Percentiles rank a stretch among this genome's conserved stretches.
Conservation (phyloP, 2,888 invertebrate genomes). For the Drosophila tanythrix region DNA sequence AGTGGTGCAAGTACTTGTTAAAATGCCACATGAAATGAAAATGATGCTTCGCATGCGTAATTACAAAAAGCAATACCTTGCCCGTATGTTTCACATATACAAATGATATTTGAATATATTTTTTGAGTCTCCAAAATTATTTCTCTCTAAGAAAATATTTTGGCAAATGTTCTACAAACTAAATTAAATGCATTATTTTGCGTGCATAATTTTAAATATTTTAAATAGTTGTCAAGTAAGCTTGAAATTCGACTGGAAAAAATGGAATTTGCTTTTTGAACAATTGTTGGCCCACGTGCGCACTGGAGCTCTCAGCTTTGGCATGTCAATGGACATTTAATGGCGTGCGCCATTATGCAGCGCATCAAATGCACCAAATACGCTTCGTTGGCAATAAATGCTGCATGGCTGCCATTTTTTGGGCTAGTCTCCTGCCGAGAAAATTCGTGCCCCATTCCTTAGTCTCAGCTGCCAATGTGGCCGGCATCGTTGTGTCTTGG, state of each 20-base stretch:
- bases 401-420: slow-evolving; percentile 64
- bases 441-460: slow-evolving; percentile 19
- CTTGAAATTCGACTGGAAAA: not conserved
- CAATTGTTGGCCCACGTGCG: slow-evolving; percentile 49
- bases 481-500: slow-evolving; percentile 27
- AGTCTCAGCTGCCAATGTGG: slow-evolving; percentile 55
- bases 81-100: rapidly evolving
- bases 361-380: slow-evolving; percentile 83
- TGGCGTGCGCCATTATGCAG: slow-evolving; percentile 82
- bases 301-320: slow-evolving; percentile 32
- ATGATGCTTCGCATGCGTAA: not conserved
- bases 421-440: slow-evolving; percentile 31
- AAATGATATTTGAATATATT: not conserved
- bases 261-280: not conserved
- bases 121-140: not conserved
- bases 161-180: not conserved
- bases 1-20: not conserved
- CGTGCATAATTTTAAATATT: not conserved
- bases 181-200: not conserved
- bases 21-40: not conserved
- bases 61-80: not conserved
- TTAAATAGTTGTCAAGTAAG: too few relatives aligned
- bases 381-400: slow-evolving; percentile 82
- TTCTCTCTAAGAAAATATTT: not conserved
- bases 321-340: slow-evolving; percentile 83